phyloP scores from a whole-genome alignment of 2,113 vertebrate genomes.

The Pygoscelis adeliae region DNA sequence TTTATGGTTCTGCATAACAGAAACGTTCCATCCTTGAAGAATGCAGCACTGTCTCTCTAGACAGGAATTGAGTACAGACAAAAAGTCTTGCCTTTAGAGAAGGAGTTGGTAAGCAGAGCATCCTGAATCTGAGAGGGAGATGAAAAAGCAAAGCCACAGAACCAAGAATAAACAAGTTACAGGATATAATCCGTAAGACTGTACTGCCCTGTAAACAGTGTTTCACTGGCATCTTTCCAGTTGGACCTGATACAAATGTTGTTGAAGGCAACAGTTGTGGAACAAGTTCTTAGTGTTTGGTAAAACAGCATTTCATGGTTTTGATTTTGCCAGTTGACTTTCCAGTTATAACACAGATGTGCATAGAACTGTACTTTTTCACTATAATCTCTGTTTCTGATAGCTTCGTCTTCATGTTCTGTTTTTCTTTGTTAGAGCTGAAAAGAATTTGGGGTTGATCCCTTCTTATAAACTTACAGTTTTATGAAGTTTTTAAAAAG shows the following conservation, averaged over 20 bases:
- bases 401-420: neutral
- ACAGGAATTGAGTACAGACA: neutral
- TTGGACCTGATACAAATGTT: neutral
- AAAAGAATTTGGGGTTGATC: neutral
- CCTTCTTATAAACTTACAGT: neutral
- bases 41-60: neutral
- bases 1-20: neutral
- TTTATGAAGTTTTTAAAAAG: neutral
- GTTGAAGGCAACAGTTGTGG: constrained; percentile 11
- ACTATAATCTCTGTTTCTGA: neutral
- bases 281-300: neutral
- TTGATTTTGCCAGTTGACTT: constrained; percentile 19
- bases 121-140: neutral
- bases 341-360: neutral
- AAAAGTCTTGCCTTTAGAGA: neutral
- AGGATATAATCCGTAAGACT: neutral
- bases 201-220: neutral
- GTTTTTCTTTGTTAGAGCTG: neutral
- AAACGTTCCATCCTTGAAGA: neutral
- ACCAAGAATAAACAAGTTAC: constrained; percentile 20
- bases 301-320: neutral
- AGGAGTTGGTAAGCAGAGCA: neutral
- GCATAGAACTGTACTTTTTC: neutral
- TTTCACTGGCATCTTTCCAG: neutral
- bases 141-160: neutral